Percentiles rank a stretch among this genome's conserved stretches.
Evolutionary conservation across 2,888 invertebrate species (phyloP).

Genomic region (Blera fallax): DNA sequence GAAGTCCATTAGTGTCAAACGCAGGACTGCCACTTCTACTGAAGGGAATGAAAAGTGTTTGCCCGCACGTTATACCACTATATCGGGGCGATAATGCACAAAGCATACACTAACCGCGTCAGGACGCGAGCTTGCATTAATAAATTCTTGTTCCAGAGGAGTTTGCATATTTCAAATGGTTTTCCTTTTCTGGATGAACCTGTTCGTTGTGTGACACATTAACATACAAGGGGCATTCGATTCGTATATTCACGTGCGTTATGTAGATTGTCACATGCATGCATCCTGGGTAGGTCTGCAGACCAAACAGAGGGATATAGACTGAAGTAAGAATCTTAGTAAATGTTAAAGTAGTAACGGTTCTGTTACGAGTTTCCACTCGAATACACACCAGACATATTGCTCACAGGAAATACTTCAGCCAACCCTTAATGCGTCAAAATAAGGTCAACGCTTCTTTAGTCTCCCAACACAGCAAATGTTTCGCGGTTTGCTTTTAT

Average conservation of each 20-base stretch:
- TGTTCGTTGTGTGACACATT: neutral
- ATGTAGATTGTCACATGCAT: no score
- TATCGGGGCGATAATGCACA: neutral
- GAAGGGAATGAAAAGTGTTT: slow-evolving; percentile 7
- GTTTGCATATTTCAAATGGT: neutral
- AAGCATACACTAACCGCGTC: neutral
- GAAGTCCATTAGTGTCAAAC: slow-evolving; percentile 19
- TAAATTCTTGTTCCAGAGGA: neutral
- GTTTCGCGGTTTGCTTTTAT: slow-evolving; percentile 40
- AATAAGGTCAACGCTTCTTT: slow-evolving; percentile 57
- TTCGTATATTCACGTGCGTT: neutral
- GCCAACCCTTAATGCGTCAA: neutral
- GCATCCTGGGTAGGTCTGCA: no score
- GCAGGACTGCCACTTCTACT: neutral
- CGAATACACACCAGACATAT: neutral
- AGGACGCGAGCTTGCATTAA: slow-evolving; percentile 26
- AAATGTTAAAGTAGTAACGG: no score
- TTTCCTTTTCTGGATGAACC: neutral
- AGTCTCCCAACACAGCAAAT: slow-evolving; percentile 10
- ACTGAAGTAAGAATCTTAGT: neutral
- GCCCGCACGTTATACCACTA: slow-evolving; percentile 21
- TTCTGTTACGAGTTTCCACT: no score
- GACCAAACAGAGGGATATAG: no score
- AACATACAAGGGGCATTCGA: neutral
- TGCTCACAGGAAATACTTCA: neutral